These are phyloP conservation scores for Zoanthus solanderi DNA, from an alignment of 92 coral and sea anemone genomes.

Conservation along the genomic window DNA sequence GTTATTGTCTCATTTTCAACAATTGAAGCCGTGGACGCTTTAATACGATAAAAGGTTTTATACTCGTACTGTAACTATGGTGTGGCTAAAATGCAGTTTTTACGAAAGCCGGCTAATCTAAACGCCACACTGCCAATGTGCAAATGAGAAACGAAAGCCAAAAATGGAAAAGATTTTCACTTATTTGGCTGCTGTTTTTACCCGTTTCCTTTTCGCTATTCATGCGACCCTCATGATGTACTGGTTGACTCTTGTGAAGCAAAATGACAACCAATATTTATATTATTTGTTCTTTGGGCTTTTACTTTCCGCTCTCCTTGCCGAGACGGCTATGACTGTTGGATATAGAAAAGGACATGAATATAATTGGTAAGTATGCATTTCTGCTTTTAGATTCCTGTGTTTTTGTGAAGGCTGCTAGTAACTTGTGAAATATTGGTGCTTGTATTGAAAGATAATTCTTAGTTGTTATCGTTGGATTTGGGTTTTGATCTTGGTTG, in stretches of 20 bases:
- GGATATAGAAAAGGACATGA: slow-evolving; percentile 91
- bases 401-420: background rate
- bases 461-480: too few species aligned
- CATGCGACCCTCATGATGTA: slow-evolving; percentile 86
- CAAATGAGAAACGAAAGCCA: slow-evolving; percentile 8
- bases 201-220: slow-evolving; percentile 81
- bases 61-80: slow-evolving; percentile 35
- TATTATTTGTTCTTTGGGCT: slow-evolving; percentile 76
- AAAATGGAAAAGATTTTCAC: slow-evolving; percentile 90
- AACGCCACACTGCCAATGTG: background rate
- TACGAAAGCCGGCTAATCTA: slow-evolving; percentile 18
- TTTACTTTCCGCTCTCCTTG: slow-evolving; percentile 69
- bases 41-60: background rate
- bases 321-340: slow-evolving; percentile 88
- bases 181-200: slow-evolving; percentile 86
- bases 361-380: slow-evolving; percentile 81
- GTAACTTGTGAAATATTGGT: background rate
- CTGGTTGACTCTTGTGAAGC: slow-evolving; percentile 83
- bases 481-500: too few species aligned
- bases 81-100: slow-evolving; percentile 29
- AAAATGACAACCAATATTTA: slow-evolving; percentile 44
- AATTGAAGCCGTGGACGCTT: slow-evolving; percentile 10
- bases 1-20: background rate
- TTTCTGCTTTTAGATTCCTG: background rate
- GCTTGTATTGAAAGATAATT: background rate